Evolutionary conservation across 2,888 invertebrate genomes (phyloP), one percentile per base, ranked within the genome.

Genomic region (Chloroclystis v-ata): DNA sequence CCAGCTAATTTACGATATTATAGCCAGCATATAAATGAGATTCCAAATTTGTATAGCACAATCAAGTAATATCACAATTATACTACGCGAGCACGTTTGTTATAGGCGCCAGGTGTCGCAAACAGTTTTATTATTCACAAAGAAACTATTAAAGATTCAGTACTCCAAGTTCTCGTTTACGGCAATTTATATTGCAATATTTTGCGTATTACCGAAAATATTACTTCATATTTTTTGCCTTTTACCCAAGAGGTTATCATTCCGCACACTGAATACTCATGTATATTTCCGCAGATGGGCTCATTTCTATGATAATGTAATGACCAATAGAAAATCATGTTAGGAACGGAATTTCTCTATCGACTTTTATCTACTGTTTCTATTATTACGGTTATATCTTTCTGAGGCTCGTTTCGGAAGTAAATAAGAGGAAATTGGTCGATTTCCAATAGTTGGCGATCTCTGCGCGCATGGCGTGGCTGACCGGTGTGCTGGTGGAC

Each of bases 1-100:
- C 50, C 63, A 65, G 65, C 68, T 72, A 77, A 81, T 82, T 80
- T 75, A 78, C 69, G 67, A 64, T 62, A 40, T 55, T 59, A 65
- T 56, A 60, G 56, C 56, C 57, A 54, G 78, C 75, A 78, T 80
- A 74, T 66, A 65, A 81, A 81, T 78, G 69, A 80, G 60, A 62
- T 57, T 63, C 69, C 63, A 65, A 68, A 67, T 71, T 69, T 61
- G 73, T 72, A 65, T 69, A 61, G 73, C 71, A 65, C 63, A 70
- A 73, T 70, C 69, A 61, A 63, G 58, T 63, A 63, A 69, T 67
- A 64, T 63, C 65, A 63, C 69, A 67, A 59, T 56, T 56, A 72
- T 74, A 68, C 69, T 65, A 58, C 44, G 57, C 49, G 52, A 50
- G 51, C 62, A 59, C 52, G 50, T 54, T 44, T 55, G 53, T 57